Evolutionary conservation across 1,140 invertebrate genomes (phyloP), one percentile per base, ranked within the genome.

Genomic region (Anadara kagoshimensis): DNA sequence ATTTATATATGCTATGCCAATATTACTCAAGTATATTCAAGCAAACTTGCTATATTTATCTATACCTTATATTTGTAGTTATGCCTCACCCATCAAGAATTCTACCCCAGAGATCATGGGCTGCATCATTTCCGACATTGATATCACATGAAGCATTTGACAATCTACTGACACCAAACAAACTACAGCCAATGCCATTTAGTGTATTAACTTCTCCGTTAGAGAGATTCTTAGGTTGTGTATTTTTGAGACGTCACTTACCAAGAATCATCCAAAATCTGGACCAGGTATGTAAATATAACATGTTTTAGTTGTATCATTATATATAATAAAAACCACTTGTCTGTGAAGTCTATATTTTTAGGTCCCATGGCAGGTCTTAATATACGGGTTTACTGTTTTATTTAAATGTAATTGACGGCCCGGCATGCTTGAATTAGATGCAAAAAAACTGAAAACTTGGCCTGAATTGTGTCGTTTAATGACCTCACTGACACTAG

Each of bases 221-320:
- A 18, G 96, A 98, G 89, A 91, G 96, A 66, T 98, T 98, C 88
- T 90, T 98, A 18, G 96, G 96, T 26, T 98, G 96, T 86, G 94
- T 96, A n/a, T 98, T 95, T 84, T 94, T 98, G 92, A 91, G 95
- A 41, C 90, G 95, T 63, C 94, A 96, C 81, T 90, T 98, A 45
- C 94, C 96, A 82, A 90, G 96, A 43, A 94, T 94, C 71, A 94
- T 98, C 47, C 93, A 96, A 78, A 92, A 90, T 62, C 96, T 97
- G 78, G 94, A 95, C 57, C 86, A 76, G 81, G 93, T 96, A 82
- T 90, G 91, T n/a, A n/a, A n/a, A n/a, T n/a, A n/a, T n/a, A n/a
- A n/a, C n/a, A n/a, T n/a, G n/a, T n/a, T n/a, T n/a, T n/a, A n/a
- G n/a, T n/a, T n/a, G n/a, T n/a, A n/a, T n/a, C n/a, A n/a, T n/a